Conservation (phyloP, 2,888 invertebrate genomes). For the Aethes cnicana region DNA sequence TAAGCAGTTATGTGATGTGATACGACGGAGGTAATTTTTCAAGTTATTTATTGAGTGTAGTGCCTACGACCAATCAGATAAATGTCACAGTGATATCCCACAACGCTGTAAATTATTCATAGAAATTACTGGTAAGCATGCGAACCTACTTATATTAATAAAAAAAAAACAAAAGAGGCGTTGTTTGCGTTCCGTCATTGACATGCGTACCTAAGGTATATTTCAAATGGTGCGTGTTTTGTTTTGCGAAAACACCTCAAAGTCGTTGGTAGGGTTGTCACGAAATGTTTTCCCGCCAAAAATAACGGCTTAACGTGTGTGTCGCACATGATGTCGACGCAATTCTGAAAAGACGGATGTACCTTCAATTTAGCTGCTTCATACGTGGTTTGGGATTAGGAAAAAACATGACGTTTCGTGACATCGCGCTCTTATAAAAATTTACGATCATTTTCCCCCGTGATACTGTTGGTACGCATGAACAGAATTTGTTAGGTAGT, state of each 20-base stretch:
- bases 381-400: constrained; percentile 8
- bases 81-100: too few species aligned
- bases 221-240: constrained; percentile 59
- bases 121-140: too few species aligned
- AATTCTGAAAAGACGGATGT: constrained; percentile 10
- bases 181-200: constrained; percentile 14
- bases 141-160: too few species aligned
- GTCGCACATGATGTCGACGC: constrained; percentile 34
- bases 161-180: too few species aligned
- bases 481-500: constrained; percentile 16
- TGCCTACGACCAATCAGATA: too few species aligned
- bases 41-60: too few species aligned
- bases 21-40: too few species aligned
- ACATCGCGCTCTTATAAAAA: constrained; percentile 66
- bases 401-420: constrained; percentile 52
- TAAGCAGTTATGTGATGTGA: too few species aligned
- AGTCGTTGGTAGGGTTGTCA: constrained; percentile 56
- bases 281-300: constrained; percentile 58
- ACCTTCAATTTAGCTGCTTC: neutral
- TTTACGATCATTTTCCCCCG: constrained; percentile 58
- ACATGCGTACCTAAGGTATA: constrained; percentile 52
- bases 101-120: too few species aligned
- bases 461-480: constrained; percentile 48
- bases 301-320: constrained; percentile 48
- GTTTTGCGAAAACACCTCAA: constrained; percentile 49